Base-by-base conservation (phyloP, 2,113 vertebrate genomes). In the Cardinalis cardinalis region DNA sequence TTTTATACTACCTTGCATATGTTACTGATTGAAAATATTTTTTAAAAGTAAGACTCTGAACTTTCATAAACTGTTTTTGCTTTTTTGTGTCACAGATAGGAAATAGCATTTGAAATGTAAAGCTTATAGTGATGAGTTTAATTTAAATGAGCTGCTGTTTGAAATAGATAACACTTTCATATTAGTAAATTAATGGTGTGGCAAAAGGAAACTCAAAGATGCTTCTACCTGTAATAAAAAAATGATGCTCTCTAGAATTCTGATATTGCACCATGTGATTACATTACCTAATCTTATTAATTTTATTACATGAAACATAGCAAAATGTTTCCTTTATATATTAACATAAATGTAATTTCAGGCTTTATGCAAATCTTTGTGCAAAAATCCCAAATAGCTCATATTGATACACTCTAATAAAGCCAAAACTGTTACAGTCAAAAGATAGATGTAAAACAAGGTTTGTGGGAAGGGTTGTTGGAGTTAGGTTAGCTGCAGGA, bases 101-200 rank as follows among this genome's bases (percentile, higher is more conserved):
- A 86, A 96, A 89, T 64, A 41, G 49, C 80, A 96, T 97, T 97
- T 95, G 66, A 85, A 97, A 96, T 40, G 59, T 95, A 89, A 93
- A 87, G 89, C 84, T 96, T 92, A 71, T 82, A 70, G 64, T 96
- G 92, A 95, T 93, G 93, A 95, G 73, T 96, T 96, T 93, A 95
- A 97, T 96, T 97, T 97, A 96, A 97, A 97, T 96, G 89, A 95
- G 78, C 74, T 95, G 64, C 86, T 97, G 94, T 97, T 96, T 96
- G 94, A 97, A 96, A 93, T 52, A 97, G 95, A 96, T 97, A 97
- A 96, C 91, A 58, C 74, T 95, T 97, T 93, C 93, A 86, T 95
- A 97, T 96, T 76, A 93, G 68, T 72, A 96, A 94, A 93, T 94
- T 97, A 97, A 94, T 96, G 87, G 90, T 88, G 82, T 95, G 77